phyloP scores from a whole-genome alignment of 2,888 invertebrate species.

The Osmoderma eremita region DNA sequence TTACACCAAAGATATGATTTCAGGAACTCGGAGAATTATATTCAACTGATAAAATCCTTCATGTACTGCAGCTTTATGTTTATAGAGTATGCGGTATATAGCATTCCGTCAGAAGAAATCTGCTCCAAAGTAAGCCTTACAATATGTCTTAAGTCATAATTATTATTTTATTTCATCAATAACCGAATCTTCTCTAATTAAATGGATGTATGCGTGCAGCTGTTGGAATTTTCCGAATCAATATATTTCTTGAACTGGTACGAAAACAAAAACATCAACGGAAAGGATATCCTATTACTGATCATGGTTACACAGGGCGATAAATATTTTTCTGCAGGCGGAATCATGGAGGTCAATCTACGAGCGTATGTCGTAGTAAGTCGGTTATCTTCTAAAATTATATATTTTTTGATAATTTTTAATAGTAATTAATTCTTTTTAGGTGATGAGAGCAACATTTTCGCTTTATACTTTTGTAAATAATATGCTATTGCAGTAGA shows the following conservation, averaged over 20 bases:
- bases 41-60: too few relatives aligned
- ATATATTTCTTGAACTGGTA: conserved; percentile 34
- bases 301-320: conserved; percentile 17
- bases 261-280: conserved; percentile 20
- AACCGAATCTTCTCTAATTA: too few relatives aligned
- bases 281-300: conserved; percentile 14
- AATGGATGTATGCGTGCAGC: too few relatives aligned
- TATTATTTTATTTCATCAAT: too few relatives aligned
- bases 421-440: conserved; percentile 11
- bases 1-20: too few relatives aligned
- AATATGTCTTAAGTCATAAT: too few relatives aligned
- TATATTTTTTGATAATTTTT: too few relatives aligned
- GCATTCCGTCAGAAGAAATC: too few relatives aligned
- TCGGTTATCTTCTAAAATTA: neutral
- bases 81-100: too few relatives aligned
- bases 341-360: conserved; percentile 20
- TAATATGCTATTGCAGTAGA: neutral
- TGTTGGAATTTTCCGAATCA: neutral
- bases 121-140: too few relatives aligned
- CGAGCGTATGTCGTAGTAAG: conserved; percentile 18
- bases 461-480: conserved; percentile 26
- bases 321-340: conserved; percentile 19
- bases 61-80: too few relatives aligned
- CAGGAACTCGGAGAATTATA: too few relatives aligned
- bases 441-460: conserved; percentile 38